phyloP scores from a whole-genome alignment of 1,140 invertebrate species.

The Octopus sinensis region DNA sequence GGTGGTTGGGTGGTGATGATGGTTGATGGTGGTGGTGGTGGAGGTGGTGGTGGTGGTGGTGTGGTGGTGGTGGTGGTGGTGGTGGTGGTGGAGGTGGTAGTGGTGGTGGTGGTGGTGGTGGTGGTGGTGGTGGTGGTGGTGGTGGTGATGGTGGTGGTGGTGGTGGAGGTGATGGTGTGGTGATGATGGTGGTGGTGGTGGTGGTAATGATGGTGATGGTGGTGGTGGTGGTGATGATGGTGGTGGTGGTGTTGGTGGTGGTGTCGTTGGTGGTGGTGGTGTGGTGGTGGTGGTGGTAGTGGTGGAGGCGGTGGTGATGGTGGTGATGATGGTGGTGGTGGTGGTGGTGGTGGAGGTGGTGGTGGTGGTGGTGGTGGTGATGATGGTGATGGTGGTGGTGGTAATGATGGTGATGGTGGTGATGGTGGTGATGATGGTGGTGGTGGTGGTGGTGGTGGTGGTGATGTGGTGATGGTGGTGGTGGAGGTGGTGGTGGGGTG shows the following conservation, averaged over 20 bases:
- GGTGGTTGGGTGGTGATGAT: no score
- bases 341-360: constrained; percentile 18
- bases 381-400: constrained; percentile 17
- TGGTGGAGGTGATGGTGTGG: no score
- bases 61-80: no score
- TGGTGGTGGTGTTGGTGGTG: no score
- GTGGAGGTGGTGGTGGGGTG: no score
- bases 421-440: constrained; percentile 16
- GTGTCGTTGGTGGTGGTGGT: no score
- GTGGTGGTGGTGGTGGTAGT: no score
- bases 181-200: constrained; percentile 11
- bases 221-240: constrained; percentile 10
- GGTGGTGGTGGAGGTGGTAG: constrained; percentile 8
- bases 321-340: constrained; percentile 12
- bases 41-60: no score
- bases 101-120: constrained; percentile 12
- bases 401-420: constrained; percentile 18
- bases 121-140: constrained; percentile 11
- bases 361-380: constrained; percentile 17
- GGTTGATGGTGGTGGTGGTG: no score
- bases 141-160: constrained; percentile 8
- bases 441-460: background rate
- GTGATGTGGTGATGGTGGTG: no score
- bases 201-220: constrained; percentile 14
- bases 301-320: no score